Conservation (phyloP, 2,888 invertebrate species). For the Esperia sulphurella region DNA sequence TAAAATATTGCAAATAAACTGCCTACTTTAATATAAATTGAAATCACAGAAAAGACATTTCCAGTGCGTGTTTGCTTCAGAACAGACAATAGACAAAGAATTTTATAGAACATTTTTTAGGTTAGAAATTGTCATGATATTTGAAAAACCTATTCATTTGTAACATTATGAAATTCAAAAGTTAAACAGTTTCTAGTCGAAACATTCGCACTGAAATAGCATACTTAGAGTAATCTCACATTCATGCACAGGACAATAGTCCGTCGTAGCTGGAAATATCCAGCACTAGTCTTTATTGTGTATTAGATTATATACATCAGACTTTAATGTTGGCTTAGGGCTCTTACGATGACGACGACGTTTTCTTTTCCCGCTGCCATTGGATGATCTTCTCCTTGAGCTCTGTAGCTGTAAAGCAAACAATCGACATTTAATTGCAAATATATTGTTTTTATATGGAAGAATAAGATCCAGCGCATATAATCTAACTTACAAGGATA, state of each 20-base stretch:
- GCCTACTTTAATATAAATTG: slow-evolving; percentile 1
- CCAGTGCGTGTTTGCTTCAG: slow-evolving; percentile 7
- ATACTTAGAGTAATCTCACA: slow-evolving; percentile 69
- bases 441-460: no score
- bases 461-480: no score
- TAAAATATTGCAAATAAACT: background rate
- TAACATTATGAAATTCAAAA: background rate
- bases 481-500: no score
- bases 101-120: background rate
- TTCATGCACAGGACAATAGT: slow-evolving; percentile 69
- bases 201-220: slow-evolving; percentile 42
- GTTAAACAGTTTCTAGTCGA: slow-evolving; percentile 16
- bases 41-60: slow-evolving; percentile 12
- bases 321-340: slow-evolving; percentile 56
- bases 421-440: background rate
- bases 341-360: slow-evolving; percentile 63
- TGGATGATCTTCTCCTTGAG: slow-evolving; percentile 91
- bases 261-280: slow-evolving; percentile 52
- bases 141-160: background rate
- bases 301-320: slow-evolving; percentile 72
- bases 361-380: slow-evolving; percentile 91
- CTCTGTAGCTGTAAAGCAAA: slow-evolving; percentile 83
- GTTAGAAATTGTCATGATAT: background rate
- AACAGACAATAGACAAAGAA: background rate
- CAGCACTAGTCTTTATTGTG: slow-evolving; percentile 60